phyloP scores from a whole-genome alignment of 2,888 invertebrate genomes.

The Spodoptera littoralis region DNA sequence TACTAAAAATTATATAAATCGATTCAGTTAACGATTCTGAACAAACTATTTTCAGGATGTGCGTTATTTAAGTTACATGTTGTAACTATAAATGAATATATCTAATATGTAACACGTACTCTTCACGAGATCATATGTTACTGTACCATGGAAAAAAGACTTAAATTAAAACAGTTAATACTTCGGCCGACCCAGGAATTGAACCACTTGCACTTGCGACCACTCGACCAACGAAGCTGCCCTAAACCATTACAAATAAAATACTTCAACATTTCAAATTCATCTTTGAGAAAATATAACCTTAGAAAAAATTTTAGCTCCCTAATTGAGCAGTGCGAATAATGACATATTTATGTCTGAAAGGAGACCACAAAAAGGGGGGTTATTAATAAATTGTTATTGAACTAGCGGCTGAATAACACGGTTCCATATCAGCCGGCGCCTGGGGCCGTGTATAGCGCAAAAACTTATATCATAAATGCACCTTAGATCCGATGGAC shows the following conservation, averaged over 20 bases:
- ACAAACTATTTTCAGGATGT: too few species aligned
- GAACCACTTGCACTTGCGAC: too few species aligned
- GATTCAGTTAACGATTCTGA: too few species aligned
- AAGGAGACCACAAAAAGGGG: slow-evolving; percentile 61
- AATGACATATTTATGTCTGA: slow-evolving; percentile 83
- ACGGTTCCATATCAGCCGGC: slow-evolving; percentile 77
- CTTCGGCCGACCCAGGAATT: too few species aligned
- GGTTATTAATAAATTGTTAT: slow-evolving; percentile 82
- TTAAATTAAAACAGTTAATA: too few species aligned
- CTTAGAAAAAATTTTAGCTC: slow-evolving; percentile 33
- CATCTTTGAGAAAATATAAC: slow-evolving; percentile 48
- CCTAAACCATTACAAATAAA: slow-evolving; percentile 21
- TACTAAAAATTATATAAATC: too few species aligned
- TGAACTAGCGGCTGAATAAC: slow-evolving; percentile 70
- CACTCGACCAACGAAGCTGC: too few species aligned
- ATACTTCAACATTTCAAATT: slow-evolving; percentile 58
- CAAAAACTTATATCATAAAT: slow-evolving; percentile 79
- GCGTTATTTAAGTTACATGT: too few species aligned
- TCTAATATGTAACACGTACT: too few species aligned
- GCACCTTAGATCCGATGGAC: slow-evolving; percentile 68
- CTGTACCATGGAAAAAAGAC: too few species aligned
- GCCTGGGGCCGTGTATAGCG: slow-evolving; percentile 78
- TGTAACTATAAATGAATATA: too few species aligned
- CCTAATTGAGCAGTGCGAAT: slow-evolving; percentile 84
- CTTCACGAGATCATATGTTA: too few species aligned